Evolutionary conservation across 2,113 vertebrate genomes (phyloP).

Genomic region (Brienomyrus longianalis): DNA sequence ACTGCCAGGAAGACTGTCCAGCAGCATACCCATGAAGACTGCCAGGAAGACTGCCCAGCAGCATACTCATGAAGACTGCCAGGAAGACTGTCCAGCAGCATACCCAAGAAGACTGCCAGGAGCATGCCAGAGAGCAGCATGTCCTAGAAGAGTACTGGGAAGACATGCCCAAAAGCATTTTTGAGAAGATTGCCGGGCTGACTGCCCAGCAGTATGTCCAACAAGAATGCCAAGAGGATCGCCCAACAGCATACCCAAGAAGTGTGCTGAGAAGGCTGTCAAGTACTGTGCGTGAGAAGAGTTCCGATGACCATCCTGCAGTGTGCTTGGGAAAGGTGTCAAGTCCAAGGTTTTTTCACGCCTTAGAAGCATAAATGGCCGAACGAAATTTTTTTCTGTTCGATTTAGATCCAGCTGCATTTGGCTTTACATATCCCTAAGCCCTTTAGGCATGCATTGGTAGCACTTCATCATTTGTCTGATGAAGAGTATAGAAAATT

Average conservation of each 20-base stretch:
- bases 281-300: not conserved
- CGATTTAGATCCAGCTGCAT: not conserved
- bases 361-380: not conserved
- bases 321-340: not conserved
- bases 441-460: not conserved
- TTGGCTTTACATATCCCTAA: not conserved
- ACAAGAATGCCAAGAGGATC: not conserved
- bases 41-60: not conserved
- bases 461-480: conserved; percentile 14
- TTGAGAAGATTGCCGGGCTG: not conserved
- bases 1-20: not conserved
- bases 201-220: not conserved
- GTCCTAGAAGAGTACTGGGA: not conserved
- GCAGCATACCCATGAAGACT: not conserved
- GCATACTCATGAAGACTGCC: not conserved
- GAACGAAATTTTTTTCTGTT: not conserved
- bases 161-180: not conserved
- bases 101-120: not conserved
- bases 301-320: not conserved
- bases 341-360: not conserved
- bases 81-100: not conserved
- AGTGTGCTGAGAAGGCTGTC: not conserved
- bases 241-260: not conserved
- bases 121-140: not conserved
- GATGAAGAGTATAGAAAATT: conserved; percentile 11